Evolutionary conservation across 1,140 invertebrate genomes (phyloP).

Genomic region (Drosophila kohkoa): DNA sequence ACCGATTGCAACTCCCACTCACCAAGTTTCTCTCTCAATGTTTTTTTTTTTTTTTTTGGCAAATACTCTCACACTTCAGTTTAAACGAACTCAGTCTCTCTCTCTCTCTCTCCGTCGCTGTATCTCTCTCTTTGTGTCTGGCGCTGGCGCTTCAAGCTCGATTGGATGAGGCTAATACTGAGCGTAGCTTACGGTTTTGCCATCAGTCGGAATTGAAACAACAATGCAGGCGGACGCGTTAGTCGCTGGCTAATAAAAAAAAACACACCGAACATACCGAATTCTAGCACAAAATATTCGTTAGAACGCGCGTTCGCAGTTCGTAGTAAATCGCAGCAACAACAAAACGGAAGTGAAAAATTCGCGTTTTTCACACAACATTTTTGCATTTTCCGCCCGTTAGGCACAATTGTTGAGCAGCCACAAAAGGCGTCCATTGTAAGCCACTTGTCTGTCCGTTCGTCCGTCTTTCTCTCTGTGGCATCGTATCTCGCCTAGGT

Average conservation of each 20-base stretch:
- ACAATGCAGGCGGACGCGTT: constrained; percentile 80
- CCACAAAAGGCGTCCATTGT: constrained; percentile 75
- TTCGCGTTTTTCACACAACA: constrained; percentile 80
- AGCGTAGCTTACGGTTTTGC: constrained; percentile 63
- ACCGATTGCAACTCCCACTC: constrained; percentile 51
- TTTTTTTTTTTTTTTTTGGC: constrained; percentile 69
- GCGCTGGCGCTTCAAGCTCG: constrained; percentile 49
- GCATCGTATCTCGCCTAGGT: constrained; percentile 22
- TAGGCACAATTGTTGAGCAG: constrained; percentile 64
- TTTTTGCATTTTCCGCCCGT: constrained; percentile 79
- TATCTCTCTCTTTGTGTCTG: constrained; percentile 26
- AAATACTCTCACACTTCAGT: constrained; percentile 31
- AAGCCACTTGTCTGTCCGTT: constrained; percentile 57
- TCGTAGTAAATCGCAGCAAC: constrained; percentile 51
- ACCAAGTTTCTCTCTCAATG: constrained; percentile 1
- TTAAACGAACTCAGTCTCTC: not conserved
- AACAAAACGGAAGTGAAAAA: constrained; percentile 79
- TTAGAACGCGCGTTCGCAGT: constrained; percentile 70
- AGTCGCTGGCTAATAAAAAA: constrained; percentile 50
- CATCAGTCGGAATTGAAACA: constrained; percentile 71
- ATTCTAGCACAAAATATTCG: constrained; percentile 9
- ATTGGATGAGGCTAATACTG: constrained; percentile 44
- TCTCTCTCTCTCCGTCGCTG: not conserved
- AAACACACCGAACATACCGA: constrained; percentile 11
- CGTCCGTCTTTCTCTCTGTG: constrained; percentile 35